phyloP scores from a whole-genome alignment of 1,140 invertebrate species.

The Melanaphis sacchari region DNA sequence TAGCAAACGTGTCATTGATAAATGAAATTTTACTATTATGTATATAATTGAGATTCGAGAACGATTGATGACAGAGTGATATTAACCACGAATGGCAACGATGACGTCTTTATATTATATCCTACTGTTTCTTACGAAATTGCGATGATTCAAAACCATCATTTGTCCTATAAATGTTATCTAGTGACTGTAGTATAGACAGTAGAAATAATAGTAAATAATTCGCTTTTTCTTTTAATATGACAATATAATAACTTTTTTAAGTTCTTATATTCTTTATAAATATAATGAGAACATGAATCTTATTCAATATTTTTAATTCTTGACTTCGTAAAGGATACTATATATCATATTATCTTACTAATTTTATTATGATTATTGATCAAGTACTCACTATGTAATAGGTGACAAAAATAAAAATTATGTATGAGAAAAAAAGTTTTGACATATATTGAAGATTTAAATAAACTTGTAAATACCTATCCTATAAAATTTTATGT shows the following conservation, averaged over 20 bases:
- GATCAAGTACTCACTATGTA: no score
- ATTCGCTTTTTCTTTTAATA: not conserved
- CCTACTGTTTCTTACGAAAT: not conserved
- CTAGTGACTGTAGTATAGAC: not conserved
- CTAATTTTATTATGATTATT: no score
- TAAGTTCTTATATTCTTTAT: not conserved
- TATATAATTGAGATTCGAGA: not conserved
- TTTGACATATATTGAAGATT: no score
- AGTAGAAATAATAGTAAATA: not conserved
- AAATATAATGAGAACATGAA: no score
- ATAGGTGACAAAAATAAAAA: no score
- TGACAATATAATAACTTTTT: not conserved
- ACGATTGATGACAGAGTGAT: conserved; percentile 21
- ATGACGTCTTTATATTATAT: not conserved
- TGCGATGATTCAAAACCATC: not conserved
- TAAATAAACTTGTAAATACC: no score
- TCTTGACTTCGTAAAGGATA: no score
- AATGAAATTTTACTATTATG: not conserved
- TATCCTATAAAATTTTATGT: no score
- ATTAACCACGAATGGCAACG: not conserved
- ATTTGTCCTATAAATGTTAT: not conserved
- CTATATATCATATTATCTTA: no score
- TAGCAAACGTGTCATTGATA: not conserved
- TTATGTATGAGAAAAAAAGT: no score
- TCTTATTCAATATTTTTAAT: no score